Evolutionary conservation across 2,888 invertebrate genomes (phyloP), one percentile per base, ranked within the genome.

Genomic region (Ornithoptera priamus): DNA sequence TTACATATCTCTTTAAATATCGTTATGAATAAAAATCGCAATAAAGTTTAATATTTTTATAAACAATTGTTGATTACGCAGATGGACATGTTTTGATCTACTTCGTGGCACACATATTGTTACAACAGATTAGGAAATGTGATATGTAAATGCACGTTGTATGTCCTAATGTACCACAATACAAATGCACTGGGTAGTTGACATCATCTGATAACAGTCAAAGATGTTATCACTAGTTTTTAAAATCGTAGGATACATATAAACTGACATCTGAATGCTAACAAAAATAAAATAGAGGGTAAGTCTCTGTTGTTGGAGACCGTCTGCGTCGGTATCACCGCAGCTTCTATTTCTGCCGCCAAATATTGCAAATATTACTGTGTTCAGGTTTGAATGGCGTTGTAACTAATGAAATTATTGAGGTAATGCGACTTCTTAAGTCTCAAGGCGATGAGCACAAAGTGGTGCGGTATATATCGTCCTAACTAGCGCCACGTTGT

Each of bases 71-170:
- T 53, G 18, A 53, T 53, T 53, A n/a, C 53, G n/a, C 6, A n/a
- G 53, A 53, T 7, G 6, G 5, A 53, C 53, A 1, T 53, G 53
- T n/a, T 18, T 18, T 18, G 53, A 53, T 53, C 18, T n/a, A 53
- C 6, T 5, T 53, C 18, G 53, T 53, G 46, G 12, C 36, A 36
- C 8, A 42, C 12, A 36, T 22, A 58, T 58, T 12, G 15, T 22
- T 12, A 22, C 5, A 30, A 30, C 3, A 24, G 20, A 12, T 58
- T 58, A 58, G 10, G 12, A 22, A 22, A 22, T 58, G 24, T 20
- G 57, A 22, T 58, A n/a, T n/a, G n/a, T 53, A 58, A 60, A 62
- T 62, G 15, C 10, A 5, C n/a, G n/a, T 20, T 46, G 10, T 65
- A 59, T 17, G n/a, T 58, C 15, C 8, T 3, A 58, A 15, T 15